phyloP scores from a whole-genome alignment of 2,888 invertebrate species.

The Ectemnius cavifrons region DNA sequence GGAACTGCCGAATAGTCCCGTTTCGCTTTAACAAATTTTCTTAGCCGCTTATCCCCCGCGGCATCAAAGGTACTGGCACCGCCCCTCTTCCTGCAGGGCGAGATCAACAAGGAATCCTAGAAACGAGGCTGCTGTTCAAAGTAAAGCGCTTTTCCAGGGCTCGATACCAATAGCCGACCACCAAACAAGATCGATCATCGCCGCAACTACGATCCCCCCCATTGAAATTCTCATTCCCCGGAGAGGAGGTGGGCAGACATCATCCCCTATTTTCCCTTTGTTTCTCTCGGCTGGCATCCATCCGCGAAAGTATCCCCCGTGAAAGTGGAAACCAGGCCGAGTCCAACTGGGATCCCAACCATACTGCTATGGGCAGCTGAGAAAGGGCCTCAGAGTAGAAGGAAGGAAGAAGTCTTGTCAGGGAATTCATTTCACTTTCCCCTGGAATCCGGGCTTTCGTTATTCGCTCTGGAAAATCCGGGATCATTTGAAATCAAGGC shows the following conservation, averaged over 20 bases:
- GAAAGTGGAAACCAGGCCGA: slow-evolving; percentile 10
- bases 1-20: slow-evolving; percentile 21
- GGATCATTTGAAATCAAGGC: slow-evolving; percentile 69
- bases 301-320: slow-evolving; percentile 12
- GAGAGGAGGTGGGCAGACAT: slow-evolving; percentile 10
- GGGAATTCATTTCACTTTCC: slow-evolving; percentile 66
- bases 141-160: slow-evolving; percentile 36
- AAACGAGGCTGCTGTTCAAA: slow-evolving; percentile 38
- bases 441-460: slow-evolving; percentile 36
- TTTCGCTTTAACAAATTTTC: slow-evolving; percentile 45
- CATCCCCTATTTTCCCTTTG: not conserved
- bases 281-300: not conserved
- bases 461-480: slow-evolving; percentile 60
- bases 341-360: not conserved
- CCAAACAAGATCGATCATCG: slow-evolving; percentile 45
- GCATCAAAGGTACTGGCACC: slow-evolving; percentile 6
- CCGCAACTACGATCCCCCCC: slow-evolving; percentile 27
- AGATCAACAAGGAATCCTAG: slow-evolving; percentile 14
- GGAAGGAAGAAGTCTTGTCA: slow-evolving; percentile 23
- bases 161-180: slow-evolving; percentile 31
- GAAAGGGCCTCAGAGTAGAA: too few species aligned
- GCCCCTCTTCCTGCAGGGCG: too few species aligned
- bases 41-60: slow-evolving; percentile 19
- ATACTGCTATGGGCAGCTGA: not conserved
- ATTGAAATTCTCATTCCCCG: slow-evolving; percentile 32